phyloP scores from a whole-genome alignment of 2,113 vertebrate species.

The Delphinapterus leucas region DNA sequence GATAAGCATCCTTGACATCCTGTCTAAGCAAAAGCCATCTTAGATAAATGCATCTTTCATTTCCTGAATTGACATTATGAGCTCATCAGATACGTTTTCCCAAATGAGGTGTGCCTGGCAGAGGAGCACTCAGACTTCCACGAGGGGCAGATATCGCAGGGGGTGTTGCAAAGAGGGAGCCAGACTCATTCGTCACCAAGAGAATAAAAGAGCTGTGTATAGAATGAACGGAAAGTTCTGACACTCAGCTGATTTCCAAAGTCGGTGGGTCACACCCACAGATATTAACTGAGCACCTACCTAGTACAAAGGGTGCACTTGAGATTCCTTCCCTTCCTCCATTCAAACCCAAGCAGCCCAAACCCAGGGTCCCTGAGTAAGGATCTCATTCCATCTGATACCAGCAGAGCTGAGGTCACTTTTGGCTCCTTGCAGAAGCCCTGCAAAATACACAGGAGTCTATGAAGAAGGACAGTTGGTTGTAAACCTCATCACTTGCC shows the following conservation, averaged over 20 bases:
- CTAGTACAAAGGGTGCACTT: neutral
- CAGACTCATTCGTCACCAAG: neutral
- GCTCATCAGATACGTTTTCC: slow-evolving; percentile 26
- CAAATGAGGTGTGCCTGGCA: slow-evolving; percentile 45
- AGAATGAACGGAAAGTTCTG: neutral
- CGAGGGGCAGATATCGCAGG: neutral
- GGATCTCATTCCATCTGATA: neutral
- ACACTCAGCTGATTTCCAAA: neutral
- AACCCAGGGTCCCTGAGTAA: too few relatives aligned
- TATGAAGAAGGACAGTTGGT: neutral
- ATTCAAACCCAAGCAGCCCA: neutral
- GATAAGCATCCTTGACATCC: neutral
- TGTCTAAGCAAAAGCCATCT: neutral
- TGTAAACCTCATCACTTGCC: slow-evolving; percentile 24
- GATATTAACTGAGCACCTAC: neutral
- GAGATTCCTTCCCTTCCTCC: neutral
- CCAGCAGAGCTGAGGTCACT: neutral
- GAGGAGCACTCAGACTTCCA: neutral
- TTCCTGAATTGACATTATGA: neutral
- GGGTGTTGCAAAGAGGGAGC: neutral
- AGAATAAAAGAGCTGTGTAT: neutral
- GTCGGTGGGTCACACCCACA: neutral
- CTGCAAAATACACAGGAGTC: neutral
- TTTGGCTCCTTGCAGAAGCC: neutral
- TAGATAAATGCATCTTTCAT: neutral